Evolutionary conservation across 1,140 invertebrate genomes (phyloP).

Genomic region (Brachionus rubens): DNA sequence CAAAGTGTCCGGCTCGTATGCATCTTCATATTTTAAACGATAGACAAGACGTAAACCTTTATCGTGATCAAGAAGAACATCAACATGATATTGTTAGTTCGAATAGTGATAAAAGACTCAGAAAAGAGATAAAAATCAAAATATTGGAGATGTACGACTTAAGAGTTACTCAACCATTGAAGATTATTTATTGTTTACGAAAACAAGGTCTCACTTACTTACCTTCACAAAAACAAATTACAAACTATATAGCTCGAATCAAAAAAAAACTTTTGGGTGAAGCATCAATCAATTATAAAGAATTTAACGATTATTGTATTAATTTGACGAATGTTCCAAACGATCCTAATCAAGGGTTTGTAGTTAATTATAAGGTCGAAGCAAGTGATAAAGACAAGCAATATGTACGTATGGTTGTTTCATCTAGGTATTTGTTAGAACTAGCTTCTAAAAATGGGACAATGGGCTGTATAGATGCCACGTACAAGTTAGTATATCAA

Average conservation of each 20-base stretch:
- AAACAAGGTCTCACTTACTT: conserved; percentile 17
- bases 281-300: background rate
- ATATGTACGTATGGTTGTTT: too few species aligned
- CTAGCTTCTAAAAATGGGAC: too few species aligned
- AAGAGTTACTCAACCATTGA: conserved; percentile 2
- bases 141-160: conserved; percentile 21
- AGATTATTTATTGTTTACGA: conserved; percentile 10
- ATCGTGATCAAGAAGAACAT: conserved; percentile 19
- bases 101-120: background rate
- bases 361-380: too few species aligned
- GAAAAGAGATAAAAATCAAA: conserved; percentile 11
- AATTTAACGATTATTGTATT: too few species aligned
- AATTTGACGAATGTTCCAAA: too few species aligned
- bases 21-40: conserved; percentile 27
- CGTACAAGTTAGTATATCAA: too few species aligned
- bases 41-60: conserved; percentile 4
- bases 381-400: too few species aligned
- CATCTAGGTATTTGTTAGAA: too few species aligned
- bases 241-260: background rate
- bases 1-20: background rate
- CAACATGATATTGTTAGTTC: conserved; percentile 22
- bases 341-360: too few species aligned
- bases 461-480: too few species aligned
- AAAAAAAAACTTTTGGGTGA: background rate
- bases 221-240: background rate